Conservation (phyloP, 2,797 vertebrate species). For the Avahi laniger region DNA sequence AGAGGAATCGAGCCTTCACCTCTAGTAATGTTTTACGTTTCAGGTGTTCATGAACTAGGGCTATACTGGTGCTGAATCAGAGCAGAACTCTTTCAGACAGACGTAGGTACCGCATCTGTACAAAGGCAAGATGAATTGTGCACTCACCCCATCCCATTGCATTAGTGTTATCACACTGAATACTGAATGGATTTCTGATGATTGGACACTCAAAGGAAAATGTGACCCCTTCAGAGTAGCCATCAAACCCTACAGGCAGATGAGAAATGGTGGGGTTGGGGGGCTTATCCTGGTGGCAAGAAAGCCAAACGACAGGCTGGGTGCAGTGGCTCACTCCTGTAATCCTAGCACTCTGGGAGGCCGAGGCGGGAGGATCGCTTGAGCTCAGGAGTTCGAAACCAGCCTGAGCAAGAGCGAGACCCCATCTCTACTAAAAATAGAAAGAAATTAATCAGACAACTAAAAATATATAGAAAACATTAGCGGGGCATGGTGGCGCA, state of each 20-base stretch:
- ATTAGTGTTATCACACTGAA: constrained; percentile 83
- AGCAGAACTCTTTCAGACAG: constrained; percentile 73
- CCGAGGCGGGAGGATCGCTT: too few species aligned
- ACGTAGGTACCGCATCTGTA: constrained; percentile 73
- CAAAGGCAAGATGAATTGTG: constrained; percentile 80
- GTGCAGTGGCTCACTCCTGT: too few species aligned
- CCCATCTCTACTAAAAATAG: too few species aligned
- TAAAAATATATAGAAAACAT: too few species aligned
- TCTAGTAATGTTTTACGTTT: constrained; percentile 73
- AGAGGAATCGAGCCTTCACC: neutral
- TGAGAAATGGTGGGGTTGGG: constrained; percentile 33
- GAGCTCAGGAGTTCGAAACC: too few species aligned
- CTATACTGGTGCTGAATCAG: constrained; percentile 73
- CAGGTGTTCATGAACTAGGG: constrained; percentile 79
- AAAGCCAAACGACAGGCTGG: neutral
- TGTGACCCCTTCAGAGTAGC: constrained; percentile 79
- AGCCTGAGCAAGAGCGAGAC: too few species aligned
- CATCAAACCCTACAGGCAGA: constrained; percentile 79
- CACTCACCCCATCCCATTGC: constrained; percentile 79
- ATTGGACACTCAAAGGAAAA: constrained; percentile 83
- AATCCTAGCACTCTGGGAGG: too few species aligned
- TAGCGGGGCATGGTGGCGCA: too few species aligned
- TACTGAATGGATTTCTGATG: constrained; percentile 83
- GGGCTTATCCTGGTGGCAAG: neutral
- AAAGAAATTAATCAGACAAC: too few species aligned